phyloP scores from a whole-genome alignment of 1,140 invertebrate genomes.

The Drosophila triauraria region DNA sequence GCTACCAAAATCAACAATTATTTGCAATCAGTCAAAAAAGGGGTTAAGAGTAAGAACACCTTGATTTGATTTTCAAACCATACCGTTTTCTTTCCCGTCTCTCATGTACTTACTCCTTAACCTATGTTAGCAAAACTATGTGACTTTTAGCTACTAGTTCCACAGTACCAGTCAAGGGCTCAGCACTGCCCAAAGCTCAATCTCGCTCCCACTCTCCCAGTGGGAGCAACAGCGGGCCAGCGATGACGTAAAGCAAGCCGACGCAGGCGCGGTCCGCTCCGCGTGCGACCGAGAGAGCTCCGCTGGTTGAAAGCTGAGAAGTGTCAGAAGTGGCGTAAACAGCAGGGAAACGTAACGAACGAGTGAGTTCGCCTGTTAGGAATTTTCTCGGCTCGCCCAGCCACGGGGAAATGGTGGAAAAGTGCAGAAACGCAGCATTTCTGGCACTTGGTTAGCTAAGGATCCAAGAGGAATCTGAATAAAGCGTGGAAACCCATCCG shows the following conservation, averaged over 20 bases:
- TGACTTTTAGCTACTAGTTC: no score
- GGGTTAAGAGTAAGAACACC: background rate
- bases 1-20: no score
- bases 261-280: conserved; percentile 53
- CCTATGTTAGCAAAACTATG: background rate
- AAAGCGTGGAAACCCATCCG: conserved; percentile 1
- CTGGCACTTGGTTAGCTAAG: conserved; percentile 61
- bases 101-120: background rate
- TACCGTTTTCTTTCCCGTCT: background rate
- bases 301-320: conserved; percentile 57
- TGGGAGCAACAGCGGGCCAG: conserved; percentile 45
- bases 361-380: conserved; percentile 73
- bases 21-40: background rate
- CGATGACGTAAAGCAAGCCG: conserved; percentile 69
- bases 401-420: conserved; percentile 58
- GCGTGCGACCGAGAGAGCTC: conserved; percentile 23
- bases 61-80: background rate
- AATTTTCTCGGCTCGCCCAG: conserved; percentile 75
- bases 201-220: conserved; percentile 24
- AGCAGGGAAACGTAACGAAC: conserved; percentile 76
- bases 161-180: background rate
- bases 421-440: conserved; percentile 67
- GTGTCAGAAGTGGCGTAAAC: conserved; percentile 78
- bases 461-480: conserved; percentile 15
- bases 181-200: conserved; percentile 26